These are phyloP conservation scores for Aphelocoma californica DNA, from an alignment of 2,797 vertebrate species.

Conservation along the genomic window DNA sequence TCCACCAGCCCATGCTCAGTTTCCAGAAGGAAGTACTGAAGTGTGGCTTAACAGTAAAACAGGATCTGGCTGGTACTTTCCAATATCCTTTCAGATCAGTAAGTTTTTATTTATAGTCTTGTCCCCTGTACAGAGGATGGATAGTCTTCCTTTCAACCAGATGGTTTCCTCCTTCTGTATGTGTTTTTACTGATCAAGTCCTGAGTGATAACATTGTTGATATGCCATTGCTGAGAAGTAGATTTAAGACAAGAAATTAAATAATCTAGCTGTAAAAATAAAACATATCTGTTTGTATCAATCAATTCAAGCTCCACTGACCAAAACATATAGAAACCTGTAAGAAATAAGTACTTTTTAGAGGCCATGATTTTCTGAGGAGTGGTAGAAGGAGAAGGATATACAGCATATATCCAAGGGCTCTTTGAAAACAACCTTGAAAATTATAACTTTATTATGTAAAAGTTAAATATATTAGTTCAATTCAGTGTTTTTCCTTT, in stretches of 20 bases:
- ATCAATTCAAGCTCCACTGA: neutral
- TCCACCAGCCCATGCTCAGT: neutral
- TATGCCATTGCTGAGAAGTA: neutral
- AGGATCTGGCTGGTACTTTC: neutral
- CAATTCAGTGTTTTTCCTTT: neutral
- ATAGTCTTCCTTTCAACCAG: neutral
- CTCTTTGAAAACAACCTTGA: neutral
- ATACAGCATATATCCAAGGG: neutral
- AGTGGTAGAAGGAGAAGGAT: neutral
- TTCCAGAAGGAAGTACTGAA: conserved; percentile 29
- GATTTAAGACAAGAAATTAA: neutral
- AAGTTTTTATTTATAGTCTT: conserved; percentile 55
- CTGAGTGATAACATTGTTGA: neutral
- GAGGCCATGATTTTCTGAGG: neutral
- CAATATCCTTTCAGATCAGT: conserved; percentile 36
- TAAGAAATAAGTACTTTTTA: neutral
- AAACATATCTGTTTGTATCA: neutral
- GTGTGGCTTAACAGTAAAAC: conserved; percentile 31
- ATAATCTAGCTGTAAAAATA: neutral
- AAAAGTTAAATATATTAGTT: neutral
- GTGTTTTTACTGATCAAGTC: neutral
- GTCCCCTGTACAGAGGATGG: neutral
- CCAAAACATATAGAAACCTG: neutral
- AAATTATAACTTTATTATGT: neutral
- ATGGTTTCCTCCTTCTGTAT: conserved; percentile 5